These are phyloP conservation scores for Porites lutea DNA, from an alignment of 64 coral and sea anemone species.

Conservation along the genomic window DNA sequence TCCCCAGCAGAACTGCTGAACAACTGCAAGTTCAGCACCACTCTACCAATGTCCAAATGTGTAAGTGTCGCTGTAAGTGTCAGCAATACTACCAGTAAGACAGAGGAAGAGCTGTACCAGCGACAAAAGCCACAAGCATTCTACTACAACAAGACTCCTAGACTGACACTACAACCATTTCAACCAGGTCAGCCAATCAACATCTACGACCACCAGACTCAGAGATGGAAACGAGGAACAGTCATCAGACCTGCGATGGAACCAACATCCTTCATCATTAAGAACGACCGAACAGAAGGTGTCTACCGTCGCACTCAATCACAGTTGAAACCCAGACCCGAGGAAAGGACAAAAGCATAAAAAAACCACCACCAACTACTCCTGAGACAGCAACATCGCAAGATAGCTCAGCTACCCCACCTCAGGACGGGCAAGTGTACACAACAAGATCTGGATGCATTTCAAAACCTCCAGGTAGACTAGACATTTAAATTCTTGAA, in stretches of 20 bases:
- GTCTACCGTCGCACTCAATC: conserved; percentile 29
- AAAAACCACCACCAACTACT: background rate
- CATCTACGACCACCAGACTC: conserved; percentile 50
- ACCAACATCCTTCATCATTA: conserved; percentile 58
- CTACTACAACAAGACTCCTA: conserved; percentile 72
- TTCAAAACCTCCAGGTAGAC: conserved; percentile 41
- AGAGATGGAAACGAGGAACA: conserved; percentile 40
- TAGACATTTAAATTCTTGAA: conserved; percentile 44
- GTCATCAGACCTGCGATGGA: conserved; percentile 59
- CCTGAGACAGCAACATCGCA: conserved; percentile 3
- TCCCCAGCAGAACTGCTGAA: conserved; percentile 66
- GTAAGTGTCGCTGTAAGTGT: conserved; percentile 10
- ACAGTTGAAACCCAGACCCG: conserved; percentile 14
- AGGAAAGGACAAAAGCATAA: conserved; percentile 1
- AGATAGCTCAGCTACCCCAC: conserved; percentile 5
- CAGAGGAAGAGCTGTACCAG: conserved; percentile 50
- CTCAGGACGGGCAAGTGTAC: background rate
- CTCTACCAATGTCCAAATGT: conserved; percentile 63
- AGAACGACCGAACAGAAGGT: conserved; percentile 32
- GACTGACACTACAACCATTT: conserved; percentile 51
- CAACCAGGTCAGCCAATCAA: conserved; percentile 52
- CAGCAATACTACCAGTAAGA: too few relatives aligned
- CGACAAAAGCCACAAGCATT: conserved; percentile 38
- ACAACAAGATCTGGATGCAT: conserved; percentile 30
- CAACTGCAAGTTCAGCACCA: conserved; percentile 69